Evolutionary conservation across 2,888 invertebrate genomes (phyloP).

Genomic region (Nebria brevicollis): DNA sequence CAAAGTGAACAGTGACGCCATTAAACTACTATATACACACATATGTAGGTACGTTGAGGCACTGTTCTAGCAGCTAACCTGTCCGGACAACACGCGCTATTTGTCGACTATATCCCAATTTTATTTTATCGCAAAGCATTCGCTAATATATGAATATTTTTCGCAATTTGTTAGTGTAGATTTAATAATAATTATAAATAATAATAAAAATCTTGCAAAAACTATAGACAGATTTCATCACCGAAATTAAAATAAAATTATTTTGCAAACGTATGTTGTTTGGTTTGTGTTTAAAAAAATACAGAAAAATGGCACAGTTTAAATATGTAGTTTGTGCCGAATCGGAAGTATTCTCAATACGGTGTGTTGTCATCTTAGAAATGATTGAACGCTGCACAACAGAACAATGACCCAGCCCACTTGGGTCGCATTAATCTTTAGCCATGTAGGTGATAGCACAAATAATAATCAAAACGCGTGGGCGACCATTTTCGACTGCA

Average conservation of each 20-base stretch:
- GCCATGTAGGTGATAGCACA: conserved; percentile 1
- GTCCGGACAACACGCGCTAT: not conserved
- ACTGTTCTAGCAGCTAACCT: not conserved
- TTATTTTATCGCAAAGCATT: not conserved
- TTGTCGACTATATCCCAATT: not conserved
- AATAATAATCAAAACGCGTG: conserved; percentile 18
- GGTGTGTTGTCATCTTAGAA: not conserved
- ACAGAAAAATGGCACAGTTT: not conserved
- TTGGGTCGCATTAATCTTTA: not conserved
- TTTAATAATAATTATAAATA: not conserved
- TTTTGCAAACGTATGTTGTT: not conserved
- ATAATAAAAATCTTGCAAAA: not conserved
- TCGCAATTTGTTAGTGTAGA: not conserved
- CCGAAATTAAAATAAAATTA: too few relatives aligned
- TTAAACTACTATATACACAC: not conserved
- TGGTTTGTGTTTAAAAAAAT: not conserved
- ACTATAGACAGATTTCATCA: not conserved
- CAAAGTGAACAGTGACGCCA: conserved; percentile 14
- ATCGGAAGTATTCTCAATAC: not conserved
- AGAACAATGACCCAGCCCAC: conserved; percentile 37
- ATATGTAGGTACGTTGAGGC: not conserved
- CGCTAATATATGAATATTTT: not conserved
- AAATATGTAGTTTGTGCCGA: not conserved
- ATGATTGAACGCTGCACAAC: not conserved
- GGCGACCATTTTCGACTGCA: conserved; percentile 3